Base-by-base conservation (phyloP, 2,113 vertebrate genomes). In the Catharus bicknelli region DNA sequence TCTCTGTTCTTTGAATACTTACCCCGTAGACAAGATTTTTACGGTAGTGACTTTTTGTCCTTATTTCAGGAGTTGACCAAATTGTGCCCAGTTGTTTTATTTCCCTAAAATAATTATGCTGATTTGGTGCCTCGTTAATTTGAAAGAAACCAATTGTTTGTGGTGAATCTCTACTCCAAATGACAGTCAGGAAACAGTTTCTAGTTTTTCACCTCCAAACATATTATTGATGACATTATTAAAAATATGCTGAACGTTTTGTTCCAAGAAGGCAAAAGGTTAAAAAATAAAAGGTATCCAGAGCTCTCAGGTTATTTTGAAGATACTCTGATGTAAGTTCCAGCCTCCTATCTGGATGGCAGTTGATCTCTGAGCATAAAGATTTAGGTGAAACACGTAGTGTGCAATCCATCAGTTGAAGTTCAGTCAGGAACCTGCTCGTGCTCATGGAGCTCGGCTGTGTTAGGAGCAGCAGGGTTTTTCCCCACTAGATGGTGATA, bases 391-490 rank as follows among this genome's bases (percentile, higher is more conserved):
- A 42, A 76, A 10, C 22, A 16, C 9, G 2, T 10, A 34, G 21
- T 3, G 36, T 23, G 77, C 22, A 43, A 27, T 27, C 25, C 25
- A 6, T 36, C n/a, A 10, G 12, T 0, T 12, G 5, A 9, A 13
- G 2, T 19, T 36, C 22, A 7, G 30, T 4, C 23, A 23, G 23
- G 63, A 72, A 1, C 3, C 20, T 19, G 48, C 40, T 48, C 32
- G 2, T 0, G 0, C 15, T 5, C 2, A 0, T 0, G 15, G 20
- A 14, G 29, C 30, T 40, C 10, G 2, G n/a, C 10, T 4, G 4
- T 5, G 3, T 9, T 6, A 5, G 0, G 7, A 14, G 16, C 10
- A 9, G 25, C 10, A 11, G 32, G 10, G 6, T 17, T 74, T 13
- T 43, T 86, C 18, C 40, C 91, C 89, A 6, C 74, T 87, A 93